Evolutionary conservation across 2,113 vertebrate species (phyloP).

Genomic region (Pavo muticus): DNA sequence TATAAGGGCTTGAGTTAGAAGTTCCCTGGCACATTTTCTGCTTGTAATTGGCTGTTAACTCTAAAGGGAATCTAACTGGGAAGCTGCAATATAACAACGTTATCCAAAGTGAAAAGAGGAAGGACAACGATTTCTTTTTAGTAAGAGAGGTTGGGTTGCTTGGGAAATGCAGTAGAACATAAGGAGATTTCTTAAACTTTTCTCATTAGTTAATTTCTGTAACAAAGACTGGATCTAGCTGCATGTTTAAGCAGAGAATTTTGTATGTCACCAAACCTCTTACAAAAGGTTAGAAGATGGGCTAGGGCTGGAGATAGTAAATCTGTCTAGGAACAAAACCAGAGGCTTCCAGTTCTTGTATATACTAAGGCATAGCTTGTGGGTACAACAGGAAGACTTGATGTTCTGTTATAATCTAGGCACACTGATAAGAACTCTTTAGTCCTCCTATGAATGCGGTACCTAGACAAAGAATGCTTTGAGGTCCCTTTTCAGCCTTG

Average conservation of each 20-base stretch:
- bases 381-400: not conserved
- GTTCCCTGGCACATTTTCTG: not conserved
- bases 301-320: not conserved
- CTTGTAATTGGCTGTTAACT: not conserved
- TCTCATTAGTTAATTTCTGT: not conserved
- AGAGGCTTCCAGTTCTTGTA: not conserved
- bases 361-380: not conserved
- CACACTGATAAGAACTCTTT: not conserved
- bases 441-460: accelerated
- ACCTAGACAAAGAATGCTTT: not conserved
- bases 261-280: not conserved
- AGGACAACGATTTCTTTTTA: not conserved
- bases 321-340: not conserved
- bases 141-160: not conserved
- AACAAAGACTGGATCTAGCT: not conserved
- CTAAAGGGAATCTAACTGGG: not conserved
- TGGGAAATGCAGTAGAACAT: not conserved
- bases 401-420: not conserved
- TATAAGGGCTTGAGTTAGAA: not conserved
- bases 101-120: not conserved
- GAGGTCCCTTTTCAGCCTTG: not conserved
- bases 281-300: not conserved
- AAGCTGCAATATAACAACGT: not conserved
- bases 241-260: not conserved
- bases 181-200: not conserved